A percentile compares a stretch with the other conserved stretches of the same genome.
Conservation (phyloP, 2,113 vertebrate genomes). For the Cygnus atratus region DNA sequence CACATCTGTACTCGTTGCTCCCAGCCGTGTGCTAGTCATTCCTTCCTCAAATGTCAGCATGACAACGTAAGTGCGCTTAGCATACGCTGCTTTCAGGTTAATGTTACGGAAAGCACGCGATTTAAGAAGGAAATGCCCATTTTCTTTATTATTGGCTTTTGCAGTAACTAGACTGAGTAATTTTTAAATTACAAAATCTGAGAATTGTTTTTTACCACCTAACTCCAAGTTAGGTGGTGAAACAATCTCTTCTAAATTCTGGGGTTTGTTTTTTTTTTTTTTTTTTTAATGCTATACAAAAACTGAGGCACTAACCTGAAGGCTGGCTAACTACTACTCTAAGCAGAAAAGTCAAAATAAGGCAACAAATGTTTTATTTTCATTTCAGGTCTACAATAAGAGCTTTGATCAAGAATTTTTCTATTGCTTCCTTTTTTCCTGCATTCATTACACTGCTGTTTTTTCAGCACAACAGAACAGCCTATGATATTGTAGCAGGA, state of each 20-base stretch:
- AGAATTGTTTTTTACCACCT: neutral
- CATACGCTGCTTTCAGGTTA: neutral
- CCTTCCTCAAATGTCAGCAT: slow-evolving; percentile 92
- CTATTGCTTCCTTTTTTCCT: slow-evolving; percentile 95
- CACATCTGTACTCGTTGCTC: slow-evolving; percentile 87
- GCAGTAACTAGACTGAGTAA: neutral
- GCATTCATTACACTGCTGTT: slow-evolving; percentile 95
- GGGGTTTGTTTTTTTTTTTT: neutral
- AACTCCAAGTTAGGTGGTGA: neutral
- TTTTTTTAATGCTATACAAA: neutral
- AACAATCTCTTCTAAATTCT: neutral
- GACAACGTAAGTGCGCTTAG: slow-evolving; percentile 86
- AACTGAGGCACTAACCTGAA: neutral
- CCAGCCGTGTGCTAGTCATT: slow-evolving; percentile 90
- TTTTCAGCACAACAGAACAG: slow-evolving; percentile 96
- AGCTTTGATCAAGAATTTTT: slow-evolving; percentile 97
- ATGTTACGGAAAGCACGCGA: accelerated
- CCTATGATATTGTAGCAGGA: slow-evolving; percentile 94
- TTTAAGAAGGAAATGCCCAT: neutral
- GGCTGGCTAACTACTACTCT: neutral
- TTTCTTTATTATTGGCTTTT: neutral
- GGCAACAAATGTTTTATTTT: slow-evolving; percentile 23
- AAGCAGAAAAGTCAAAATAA: neutral
- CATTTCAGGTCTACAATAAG: slow-evolving; percentile 88
- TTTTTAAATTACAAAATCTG: no score